phyloP scores from a whole-genome alignment of 2,113 vertebrate genomes.

The Urocynchramus pylzowi region DNA sequence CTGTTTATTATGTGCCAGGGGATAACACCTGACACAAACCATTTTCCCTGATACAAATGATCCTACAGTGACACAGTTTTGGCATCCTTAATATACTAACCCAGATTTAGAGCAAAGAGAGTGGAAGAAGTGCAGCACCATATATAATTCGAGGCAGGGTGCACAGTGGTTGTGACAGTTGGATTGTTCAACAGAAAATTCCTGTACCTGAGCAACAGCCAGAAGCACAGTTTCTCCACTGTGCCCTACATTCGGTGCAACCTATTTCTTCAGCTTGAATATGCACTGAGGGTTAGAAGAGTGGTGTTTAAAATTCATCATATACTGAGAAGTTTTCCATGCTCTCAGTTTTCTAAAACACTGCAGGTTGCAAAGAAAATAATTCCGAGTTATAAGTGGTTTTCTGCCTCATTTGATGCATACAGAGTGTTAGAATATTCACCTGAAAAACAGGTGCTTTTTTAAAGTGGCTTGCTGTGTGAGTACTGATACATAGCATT shows the following conservation, averaged over 20 bases:
- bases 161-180: not conserved
- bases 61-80: not conserved
- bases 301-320: not conserved
- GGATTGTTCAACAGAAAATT: not conserved
- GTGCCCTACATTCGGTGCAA: not conserved
- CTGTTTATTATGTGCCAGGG: not conserved
- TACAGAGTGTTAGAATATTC: not conserved
- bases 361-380: not conserved
- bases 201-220: not conserved
- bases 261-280: not conserved
- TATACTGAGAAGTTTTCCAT: not conserved
- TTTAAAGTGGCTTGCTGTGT: not conserved
- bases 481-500: not conserved
- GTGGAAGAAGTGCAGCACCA: not conserved
- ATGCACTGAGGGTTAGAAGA: not conserved
- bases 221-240: not conserved
- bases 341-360: not conserved
- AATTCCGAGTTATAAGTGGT: not conserved
- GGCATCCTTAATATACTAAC: not conserved
- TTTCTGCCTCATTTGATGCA: not conserved
- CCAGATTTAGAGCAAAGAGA: not conserved
- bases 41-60: not conserved
- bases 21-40: not conserved
- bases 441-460: not conserved
- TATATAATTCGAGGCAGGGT: not conserved